Evolutionary conservation across 2,113 vertebrate species (phyloP), one percentile per base, ranked within the genome.

Genomic region (Suricata suricatta): DNA sequence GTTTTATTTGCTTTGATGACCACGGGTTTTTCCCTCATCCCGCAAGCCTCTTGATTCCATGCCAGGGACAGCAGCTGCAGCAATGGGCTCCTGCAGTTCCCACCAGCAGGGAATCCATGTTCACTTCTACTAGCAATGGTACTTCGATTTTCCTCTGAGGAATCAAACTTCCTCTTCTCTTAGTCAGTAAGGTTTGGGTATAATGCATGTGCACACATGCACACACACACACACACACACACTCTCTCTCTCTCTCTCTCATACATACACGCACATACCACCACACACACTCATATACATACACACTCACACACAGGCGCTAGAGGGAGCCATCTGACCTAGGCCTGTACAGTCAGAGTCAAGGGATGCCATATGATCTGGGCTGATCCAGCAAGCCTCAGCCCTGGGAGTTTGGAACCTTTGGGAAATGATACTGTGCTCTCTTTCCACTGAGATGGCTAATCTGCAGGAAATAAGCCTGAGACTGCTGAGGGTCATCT

Each of bases 151-250:
- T 91, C 69, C 88, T 85, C 57, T 29, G 16, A 2, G 7, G 38
- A 86, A 29, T 27, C 33, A 33, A 63, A 25, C 35, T 57, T 33
- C 14, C 72, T 38, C 2, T 54, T 84, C 17, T 90, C 71, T 89
- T 88, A 72, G 3, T 44, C 38, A 86, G 16, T 35, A 54, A 57
- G 10, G 8, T 81, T 47, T 29, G 4, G 31, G 33, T 31, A 14
- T 54, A 12, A 31, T 1, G 25, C 68, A 41, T n/a, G 12, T 10
- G 35, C 1, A 35, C 12, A 35, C 2, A 7, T 7, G 3, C 27
- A 50, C 21, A 54, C 11, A 31, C 2, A 7, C 14, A 4, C 27
- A 47, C 19, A 54, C 19, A 21, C 17, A 35, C 21, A 52, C 21
- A 38, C 16, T 52, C 10, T 41, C n/a, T n/a, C n/a, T 47, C 47